Conservation (phyloP, 2,113 vertebrate species). For the Aphyosemion australe region DNA sequence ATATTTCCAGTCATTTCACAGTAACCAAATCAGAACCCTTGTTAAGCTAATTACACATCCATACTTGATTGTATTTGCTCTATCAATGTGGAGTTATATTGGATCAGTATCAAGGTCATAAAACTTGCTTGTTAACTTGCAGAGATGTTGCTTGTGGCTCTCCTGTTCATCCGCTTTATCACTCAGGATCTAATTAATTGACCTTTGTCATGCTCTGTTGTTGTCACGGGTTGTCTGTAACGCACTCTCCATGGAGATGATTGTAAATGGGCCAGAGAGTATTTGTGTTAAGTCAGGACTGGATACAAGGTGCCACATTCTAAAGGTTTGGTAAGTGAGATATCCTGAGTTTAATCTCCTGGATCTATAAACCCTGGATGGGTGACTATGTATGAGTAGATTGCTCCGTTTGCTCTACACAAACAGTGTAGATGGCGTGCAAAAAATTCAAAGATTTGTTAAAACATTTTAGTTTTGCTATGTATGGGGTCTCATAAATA, state of each 20-base stretch:
- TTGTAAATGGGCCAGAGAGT: constrained; percentile 56
- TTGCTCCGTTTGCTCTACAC: constrained; percentile 42
- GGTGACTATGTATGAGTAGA: constrained; percentile 71
- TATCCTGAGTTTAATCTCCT: constrained; percentile 71
- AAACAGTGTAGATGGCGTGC: constrained; percentile 67
- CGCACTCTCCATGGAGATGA: constrained; percentile 51
- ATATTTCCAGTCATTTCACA: constrained; percentile 23
- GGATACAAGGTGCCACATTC: constrained; percentile 64
- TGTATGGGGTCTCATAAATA: constrained; percentile 64
- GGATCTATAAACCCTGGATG: constrained; percentile 72
- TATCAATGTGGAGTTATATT: constrained; percentile 59
- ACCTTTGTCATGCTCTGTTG: constrained; percentile 56
- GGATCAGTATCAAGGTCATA: constrained; percentile 58
- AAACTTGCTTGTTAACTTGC: constrained; percentile 67
- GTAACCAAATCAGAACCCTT: constrained; percentile 43
- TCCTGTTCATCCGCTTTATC: constrained; percentile 61
- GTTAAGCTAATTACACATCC: constrained; percentile 60
- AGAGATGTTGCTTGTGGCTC: constrained; percentile 46
- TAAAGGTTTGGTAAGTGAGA: constrained; percentile 68
- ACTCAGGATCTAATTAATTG: constrained; percentile 65
- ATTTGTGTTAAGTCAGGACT: constrained; percentile 59
- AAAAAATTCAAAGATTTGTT: constrained; percentile 69
- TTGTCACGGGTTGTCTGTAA: constrained; percentile 53
- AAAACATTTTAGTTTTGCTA: constrained; percentile 65
- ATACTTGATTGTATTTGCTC: constrained; percentile 69